Conservation (phyloP, 2,797 vertebrate species). For the Ctenosaura bakeri region DNA sequence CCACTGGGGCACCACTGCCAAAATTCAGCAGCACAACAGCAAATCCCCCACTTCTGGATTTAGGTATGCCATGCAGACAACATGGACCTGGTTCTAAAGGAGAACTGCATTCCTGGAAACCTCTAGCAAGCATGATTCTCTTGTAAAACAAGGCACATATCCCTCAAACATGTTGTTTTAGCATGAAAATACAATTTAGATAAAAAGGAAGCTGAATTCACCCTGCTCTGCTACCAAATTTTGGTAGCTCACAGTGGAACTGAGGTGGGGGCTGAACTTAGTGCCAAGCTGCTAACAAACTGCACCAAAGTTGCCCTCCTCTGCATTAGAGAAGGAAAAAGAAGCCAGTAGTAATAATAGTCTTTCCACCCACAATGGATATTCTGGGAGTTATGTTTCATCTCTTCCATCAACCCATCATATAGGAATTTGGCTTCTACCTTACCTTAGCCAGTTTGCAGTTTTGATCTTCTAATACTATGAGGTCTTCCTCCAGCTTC, state of each 20-base stretch:
- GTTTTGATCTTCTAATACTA: constrained; percentile 95
- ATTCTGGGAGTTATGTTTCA: background rate
- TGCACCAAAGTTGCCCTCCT: background rate
- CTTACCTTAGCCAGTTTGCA: constrained; percentile 92
- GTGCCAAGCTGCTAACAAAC: background rate
- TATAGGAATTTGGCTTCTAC: background rate
- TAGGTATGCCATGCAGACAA: background rate
- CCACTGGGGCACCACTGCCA: too few relatives aligned
- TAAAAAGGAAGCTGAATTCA: background rate
- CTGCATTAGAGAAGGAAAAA: background rate
- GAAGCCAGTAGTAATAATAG: background rate
- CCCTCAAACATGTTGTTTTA: background rate
- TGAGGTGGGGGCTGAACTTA: background rate
- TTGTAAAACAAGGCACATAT: background rate
- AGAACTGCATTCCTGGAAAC: background rate
- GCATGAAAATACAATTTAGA: background rate
- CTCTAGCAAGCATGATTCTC: background rate
- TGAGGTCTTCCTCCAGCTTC: constrained; percentile 94
- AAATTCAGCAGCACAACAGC: background rate
- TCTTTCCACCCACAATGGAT: background rate
- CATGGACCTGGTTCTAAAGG: background rate
- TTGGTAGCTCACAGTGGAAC: background rate
- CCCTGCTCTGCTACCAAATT: background rate
- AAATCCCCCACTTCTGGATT: background rate
- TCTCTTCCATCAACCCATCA: background rate